Percentiles rank a stretch among this genome's conserved stretches.
Evolutionary conservation across 2,888 invertebrate genomes (phyloP).

Genomic region (Hesperia comma): DNA sequence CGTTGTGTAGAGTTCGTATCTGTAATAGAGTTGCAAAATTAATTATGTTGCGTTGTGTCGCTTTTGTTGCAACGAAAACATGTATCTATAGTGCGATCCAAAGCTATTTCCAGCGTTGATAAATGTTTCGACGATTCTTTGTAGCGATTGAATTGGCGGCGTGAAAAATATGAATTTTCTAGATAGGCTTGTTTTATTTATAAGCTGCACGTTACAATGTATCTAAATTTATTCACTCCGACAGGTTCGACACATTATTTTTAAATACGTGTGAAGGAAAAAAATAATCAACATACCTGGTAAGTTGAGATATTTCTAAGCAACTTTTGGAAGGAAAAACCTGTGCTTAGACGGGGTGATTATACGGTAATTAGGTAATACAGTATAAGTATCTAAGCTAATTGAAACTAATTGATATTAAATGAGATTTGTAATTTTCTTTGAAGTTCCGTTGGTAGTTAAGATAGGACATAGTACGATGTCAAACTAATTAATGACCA

Average conservation of each 20-base stretch:
- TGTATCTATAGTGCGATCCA: slow-evolving; percentile 18
- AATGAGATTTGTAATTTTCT: slow-evolving; percentile 37
- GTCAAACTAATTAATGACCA: slow-evolving; percentile 38
- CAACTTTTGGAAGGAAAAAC: background rate
- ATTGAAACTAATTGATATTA: slow-evolving; percentile 36
- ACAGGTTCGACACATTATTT: too few relatives aligned
- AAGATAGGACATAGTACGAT: slow-evolving; percentile 35
- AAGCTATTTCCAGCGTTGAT: slow-evolving; percentile 33
- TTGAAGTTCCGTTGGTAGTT: slow-evolving; percentile 37
- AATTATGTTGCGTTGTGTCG: slow-evolving; percentile 29
- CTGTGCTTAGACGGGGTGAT: slow-evolving; percentile 7
- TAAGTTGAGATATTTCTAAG: background rate
- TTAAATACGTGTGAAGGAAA: too few relatives aligned
- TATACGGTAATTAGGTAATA: slow-evolving; percentile 13
- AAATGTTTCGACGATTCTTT: slow-evolving; percentile 24
- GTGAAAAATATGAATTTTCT: slow-evolving; percentile 26
- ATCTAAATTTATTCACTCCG: background rate
- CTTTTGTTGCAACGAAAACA: slow-evolving; percentile 36
- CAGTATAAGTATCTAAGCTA: slow-evolving; percentile 9
- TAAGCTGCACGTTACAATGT: background rate
- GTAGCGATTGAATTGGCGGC: slow-evolving; percentile 26
- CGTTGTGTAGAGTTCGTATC: slow-evolving; percentile 22
- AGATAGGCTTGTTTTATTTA: background rate
- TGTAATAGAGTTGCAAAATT: slow-evolving; percentile 37
- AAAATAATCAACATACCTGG: too few relatives aligned